phyloP scores from a whole-genome alignment of 2,113 vertebrate genomes.

The Brachyhypopomus occidentalis region DNA sequence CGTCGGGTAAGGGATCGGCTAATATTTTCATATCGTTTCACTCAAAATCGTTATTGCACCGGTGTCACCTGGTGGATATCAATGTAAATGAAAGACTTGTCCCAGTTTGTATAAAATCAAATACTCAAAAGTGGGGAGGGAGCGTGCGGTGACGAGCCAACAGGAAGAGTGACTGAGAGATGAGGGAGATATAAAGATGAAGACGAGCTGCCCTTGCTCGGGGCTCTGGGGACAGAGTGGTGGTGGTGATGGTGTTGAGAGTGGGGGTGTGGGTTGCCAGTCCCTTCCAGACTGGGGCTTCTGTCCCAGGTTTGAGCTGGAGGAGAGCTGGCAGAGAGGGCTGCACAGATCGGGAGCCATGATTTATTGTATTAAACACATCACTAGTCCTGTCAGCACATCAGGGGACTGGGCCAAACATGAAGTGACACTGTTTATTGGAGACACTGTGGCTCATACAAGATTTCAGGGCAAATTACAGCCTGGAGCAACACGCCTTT shows the following conservation, averaged over 20 bases:
- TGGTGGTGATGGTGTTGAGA: not conserved
- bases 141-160: not conserved
- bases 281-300: not conserved
- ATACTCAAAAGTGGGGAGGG: not conserved
- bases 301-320: conserved; percentile 35
- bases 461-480: conserved; percentile 58
- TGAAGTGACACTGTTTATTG: conserved; percentile 66
- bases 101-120: too few species aligned
- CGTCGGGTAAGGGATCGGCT: too few species aligned
- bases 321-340: conserved; percentile 44
- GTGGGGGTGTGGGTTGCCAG: not conserved
- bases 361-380: conserved; percentile 71
- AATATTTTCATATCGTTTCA: too few species aligned
- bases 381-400: conserved; percentile 58
- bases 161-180: not conserved
- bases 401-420: conserved; percentile 41
- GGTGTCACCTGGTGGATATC: too few species aligned
- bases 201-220: conserved; percentile 18
- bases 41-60: too few species aligned
- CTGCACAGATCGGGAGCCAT: conserved; percentile 47
- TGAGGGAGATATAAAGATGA: not conserved
- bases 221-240: conserved; percentile 21
- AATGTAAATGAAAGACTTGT: not conserved
- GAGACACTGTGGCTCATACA: conserved; percentile 53
- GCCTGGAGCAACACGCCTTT: conserved; percentile 53